phyloP scores from a whole-genome alignment of 2,888 invertebrate genomes.

The Ecdyonurus torrentis region DNA sequence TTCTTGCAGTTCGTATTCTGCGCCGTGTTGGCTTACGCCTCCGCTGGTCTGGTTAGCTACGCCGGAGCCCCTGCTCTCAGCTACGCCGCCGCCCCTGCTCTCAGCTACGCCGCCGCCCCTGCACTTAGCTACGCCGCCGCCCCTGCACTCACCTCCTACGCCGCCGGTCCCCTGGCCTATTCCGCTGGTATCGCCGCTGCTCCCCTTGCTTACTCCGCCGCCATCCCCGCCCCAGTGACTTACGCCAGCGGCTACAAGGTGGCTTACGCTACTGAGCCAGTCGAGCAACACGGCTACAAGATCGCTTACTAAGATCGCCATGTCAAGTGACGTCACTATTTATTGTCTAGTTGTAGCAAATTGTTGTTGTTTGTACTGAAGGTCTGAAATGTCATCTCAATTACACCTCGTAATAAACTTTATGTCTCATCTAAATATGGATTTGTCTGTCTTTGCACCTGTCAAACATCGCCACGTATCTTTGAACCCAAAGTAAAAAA shows the following conservation, averaged over 20 bases:
- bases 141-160: conserved; percentile 3
- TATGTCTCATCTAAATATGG: too few species aligned
- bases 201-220: conserved; percentile 13
- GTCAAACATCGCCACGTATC: too few species aligned
- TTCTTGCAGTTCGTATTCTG: conserved; percentile 5
- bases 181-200: conserved; percentile 5
- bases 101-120: not conserved
- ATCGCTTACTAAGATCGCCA: conserved; percentile 10
- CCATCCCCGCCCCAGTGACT: conserved; percentile 16
- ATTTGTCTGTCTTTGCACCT: too few species aligned
- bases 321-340: too few species aligned
- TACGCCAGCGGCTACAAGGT: conserved; percentile 19
- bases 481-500: too few species aligned
- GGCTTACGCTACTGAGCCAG: conserved; percentile 20
- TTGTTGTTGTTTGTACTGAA: too few species aligned
- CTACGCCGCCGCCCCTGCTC: not conserved
- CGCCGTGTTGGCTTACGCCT: conserved; percentile 9
- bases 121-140: not conserved
- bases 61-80: not conserved
- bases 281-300: conserved; percentile 24
- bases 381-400: too few species aligned
- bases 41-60: conserved; percentile 1
- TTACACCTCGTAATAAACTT: too few species aligned
- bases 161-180: conserved; percentile 4
- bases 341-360: too few species aligned